These are phyloP conservation scores for Sebastes nivosus DNA, from an alignment of 2,797 vertebrate species.

Conservation along the genomic window DNA sequence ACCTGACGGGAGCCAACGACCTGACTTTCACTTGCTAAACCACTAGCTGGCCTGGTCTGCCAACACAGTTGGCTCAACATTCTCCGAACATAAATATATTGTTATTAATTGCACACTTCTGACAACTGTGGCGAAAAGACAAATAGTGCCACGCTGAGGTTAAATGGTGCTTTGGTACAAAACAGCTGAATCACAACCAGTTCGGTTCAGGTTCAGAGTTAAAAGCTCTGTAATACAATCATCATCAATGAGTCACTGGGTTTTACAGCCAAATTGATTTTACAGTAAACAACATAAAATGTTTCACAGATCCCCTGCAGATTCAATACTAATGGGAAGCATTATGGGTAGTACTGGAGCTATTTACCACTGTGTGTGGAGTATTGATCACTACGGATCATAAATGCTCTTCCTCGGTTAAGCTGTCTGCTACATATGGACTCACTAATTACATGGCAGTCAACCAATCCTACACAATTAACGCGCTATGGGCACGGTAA, in stretches of 20 bases:
- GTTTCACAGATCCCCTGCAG: neutral
- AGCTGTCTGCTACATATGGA: neutral
- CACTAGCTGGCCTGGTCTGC: neutral
- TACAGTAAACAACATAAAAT: slow-evolving; percentile 19
- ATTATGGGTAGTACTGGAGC: neutral
- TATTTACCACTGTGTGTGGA: neutral
- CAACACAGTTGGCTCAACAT: slow-evolving; percentile 1
- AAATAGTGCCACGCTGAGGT: neutral
- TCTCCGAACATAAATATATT: neutral
- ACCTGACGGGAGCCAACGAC: neutral
- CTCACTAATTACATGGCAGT: neutral
- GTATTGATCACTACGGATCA: neutral
- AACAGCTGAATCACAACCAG: neutral
- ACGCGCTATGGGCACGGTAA: neutral
- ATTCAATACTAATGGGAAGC: slow-evolving; percentile 1
- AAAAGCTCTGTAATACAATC: neutral
- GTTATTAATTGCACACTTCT: neutral
- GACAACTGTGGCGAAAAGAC: neutral
- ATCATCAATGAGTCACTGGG: neutral
- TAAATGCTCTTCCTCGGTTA: neutral
- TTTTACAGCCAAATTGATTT: slow-evolving; percentile 17
- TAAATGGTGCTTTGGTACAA: neutral
- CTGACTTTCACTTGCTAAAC: neutral
- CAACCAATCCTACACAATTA: neutral
- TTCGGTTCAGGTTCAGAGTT: neutral